These are phyloP conservation scores for Leptinotarsa rubiginosa DNA, from an alignment of 2,888 invertebrate genomes.

Conservation along the genomic window DNA sequence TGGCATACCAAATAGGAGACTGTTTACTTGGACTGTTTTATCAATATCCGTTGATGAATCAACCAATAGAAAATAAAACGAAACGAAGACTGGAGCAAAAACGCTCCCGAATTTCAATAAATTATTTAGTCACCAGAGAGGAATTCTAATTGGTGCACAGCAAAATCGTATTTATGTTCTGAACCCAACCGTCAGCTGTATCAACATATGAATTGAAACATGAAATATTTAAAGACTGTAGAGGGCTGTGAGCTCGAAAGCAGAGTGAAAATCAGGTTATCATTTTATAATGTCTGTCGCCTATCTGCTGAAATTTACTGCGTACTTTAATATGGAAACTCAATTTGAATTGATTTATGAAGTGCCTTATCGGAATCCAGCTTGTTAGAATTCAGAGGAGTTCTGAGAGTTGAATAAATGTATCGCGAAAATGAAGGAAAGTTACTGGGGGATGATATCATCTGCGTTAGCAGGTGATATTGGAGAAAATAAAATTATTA, in stretches of 20 bases:
- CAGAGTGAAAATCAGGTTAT: slow-evolving; percentile 31
- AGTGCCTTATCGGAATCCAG: slow-evolving; percentile 38
- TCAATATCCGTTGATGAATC: slow-evolving; percentile 19
- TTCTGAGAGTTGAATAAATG: slow-evolving; percentile 32
- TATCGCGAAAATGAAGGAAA: slow-evolving; percentile 21
- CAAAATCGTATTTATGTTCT: slow-evolving; percentile 46
- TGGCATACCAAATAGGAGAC: too few species aligned
- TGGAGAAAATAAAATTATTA: neutral
- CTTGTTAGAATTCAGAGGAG: slow-evolving; percentile 43
- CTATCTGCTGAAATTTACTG: slow-evolving; percentile 40
- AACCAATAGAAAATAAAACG: slow-evolving; percentile 28
- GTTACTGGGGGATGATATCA: neutral
- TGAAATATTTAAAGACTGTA: slow-evolving; percentile 48
- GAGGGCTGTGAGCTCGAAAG: slow-evolving; percentile 39
- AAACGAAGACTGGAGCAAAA: slow-evolving; percentile 31
- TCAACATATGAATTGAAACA: slow-evolving; percentile 59
- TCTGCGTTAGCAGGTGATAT: neutral
- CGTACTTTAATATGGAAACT: slow-evolving; percentile 45
- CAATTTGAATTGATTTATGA: slow-evolving; percentile 46
- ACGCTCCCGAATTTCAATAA: slow-evolving; percentile 23
- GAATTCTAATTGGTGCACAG: slow-evolving; percentile 48
- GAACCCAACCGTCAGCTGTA: slow-evolving; percentile 66
- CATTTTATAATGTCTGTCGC: slow-evolving; percentile 39
- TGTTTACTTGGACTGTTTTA: neutral
- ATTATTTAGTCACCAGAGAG: slow-evolving; percentile 40